Base-by-base conservation (phyloP, 2,797 vertebrate genomes). In the Micromesistius poutassou region DNA sequence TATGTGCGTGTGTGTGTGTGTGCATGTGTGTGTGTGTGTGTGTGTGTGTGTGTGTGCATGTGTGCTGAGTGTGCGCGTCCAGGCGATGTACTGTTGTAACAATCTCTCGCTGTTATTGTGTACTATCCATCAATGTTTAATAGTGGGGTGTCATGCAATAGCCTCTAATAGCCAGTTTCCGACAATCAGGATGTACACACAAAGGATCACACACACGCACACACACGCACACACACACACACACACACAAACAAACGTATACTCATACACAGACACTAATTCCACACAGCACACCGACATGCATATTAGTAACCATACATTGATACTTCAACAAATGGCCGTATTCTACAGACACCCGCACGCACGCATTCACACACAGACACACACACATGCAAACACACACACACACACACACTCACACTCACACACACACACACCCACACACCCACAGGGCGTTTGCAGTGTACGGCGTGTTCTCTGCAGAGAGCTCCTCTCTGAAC, bases 401-500 rank as follows among this genome's bases (percentile, higher is more conserved):
- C 72, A 38, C 13, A n/a, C 72, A 38, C 14, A n/a, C 72, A 19
- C 38, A 74, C 38, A 74, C 73, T 5, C 42, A 31, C 42, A 74
- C 42, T 55, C 16, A 74, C 30, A 50, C 16, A 50, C 40, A 78
- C 50, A 30, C 70, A 30, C 55, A 50, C 71, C 74, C 78, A 84
- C 72, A 77, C 33, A 22, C 68, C 73, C 77, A 68, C 25, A 35
- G 31, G 35, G 74, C 76, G 71, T 83, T 74, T 77, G 30, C 14
- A 71, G 36, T 74, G 73, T 80, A 73, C 84, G 72, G 71, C 62
- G 7, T 22, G 71, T 76, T 74, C 74, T 80, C 80, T 79, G 55
- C 55, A 70, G 74, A 77, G 68, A 71, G 74, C 74, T 72, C 13
- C 30, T n/a, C 31, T 82, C 36, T 78, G 66, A 78, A 77, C 68